Conservation (phyloP, 2,888 invertebrate species). For the Cephus pulcher region DNA sequence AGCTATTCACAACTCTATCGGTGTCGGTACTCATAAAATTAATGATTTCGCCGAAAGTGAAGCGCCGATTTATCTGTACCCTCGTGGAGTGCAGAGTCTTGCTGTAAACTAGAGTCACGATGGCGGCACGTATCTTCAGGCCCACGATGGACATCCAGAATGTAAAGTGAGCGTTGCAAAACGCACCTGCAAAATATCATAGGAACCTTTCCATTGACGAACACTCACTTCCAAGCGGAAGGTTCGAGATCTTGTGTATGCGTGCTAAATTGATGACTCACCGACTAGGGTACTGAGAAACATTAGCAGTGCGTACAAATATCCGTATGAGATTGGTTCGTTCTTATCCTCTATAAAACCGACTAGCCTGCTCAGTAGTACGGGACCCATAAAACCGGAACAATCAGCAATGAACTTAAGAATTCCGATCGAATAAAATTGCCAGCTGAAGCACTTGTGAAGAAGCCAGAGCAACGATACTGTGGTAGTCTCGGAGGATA, state of each 20-base stretch:
- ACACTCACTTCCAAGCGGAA: too few relatives aligned
- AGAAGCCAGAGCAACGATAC: constrained; percentile 76
- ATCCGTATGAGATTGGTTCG: constrained; percentile 75
- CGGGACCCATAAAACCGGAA: constrained; percentile 88
- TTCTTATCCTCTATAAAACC: constrained; percentile 80
- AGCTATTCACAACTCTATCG: constrained; percentile 94
- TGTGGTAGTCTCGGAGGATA: constrained; percentile 51
- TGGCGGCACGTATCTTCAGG: constrained; percentile 86
- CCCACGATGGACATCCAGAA: constrained; percentile 87
- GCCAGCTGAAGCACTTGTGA: constrained; percentile 80
- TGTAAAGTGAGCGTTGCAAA: constrained; percentile 90
- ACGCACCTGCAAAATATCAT: constrained; percentile 71
- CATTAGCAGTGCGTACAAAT: constrained; percentile 76
- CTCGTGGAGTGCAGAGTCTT: constrained; percentile 70
- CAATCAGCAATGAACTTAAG: constrained; percentile 86
- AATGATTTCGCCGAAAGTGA: constrained; percentile 86
- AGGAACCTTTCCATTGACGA: constrained; percentile 7
- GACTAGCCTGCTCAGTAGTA: constrained; percentile 86
- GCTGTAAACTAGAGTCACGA: constrained; percentile 85
- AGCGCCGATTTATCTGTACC: constrained; percentile 59
- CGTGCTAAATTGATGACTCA: constrained; percentile 59
- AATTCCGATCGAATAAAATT: constrained; percentile 87
- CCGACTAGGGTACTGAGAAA: constrained; percentile 77
- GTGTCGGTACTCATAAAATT: constrained; percentile 98
- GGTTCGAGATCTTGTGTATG: too few relatives aligned